A percentile compares a stretch with the other conserved stretches of the same genome.
phyloP scores from a whole-genome alignment of 30 jellyfish, hydroid and myxozoan species.

The Hydractinia symbiolongicarpus region DNA sequence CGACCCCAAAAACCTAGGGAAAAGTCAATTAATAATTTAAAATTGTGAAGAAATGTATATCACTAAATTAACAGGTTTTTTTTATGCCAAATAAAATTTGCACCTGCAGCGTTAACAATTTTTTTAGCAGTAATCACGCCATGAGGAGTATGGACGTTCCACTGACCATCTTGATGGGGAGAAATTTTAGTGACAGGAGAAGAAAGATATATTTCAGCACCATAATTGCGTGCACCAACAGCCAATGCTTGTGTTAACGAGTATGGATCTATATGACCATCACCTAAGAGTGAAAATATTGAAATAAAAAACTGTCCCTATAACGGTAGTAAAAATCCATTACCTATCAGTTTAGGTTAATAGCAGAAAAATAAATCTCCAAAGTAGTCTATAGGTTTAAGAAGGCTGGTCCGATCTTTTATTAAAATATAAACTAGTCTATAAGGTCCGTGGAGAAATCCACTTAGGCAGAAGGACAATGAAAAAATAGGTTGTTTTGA shows the following conservation, averaged over 20 bases:
- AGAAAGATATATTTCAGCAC: constrained; percentile 87
- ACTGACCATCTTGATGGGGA: constrained; percentile 62
- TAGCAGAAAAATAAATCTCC: too few relatives aligned
- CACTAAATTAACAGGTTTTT: too few relatives aligned
- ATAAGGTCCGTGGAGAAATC: too few relatives aligned
- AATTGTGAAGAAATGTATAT: neutral
- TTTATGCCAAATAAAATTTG: neutral
- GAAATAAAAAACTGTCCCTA: neutral
- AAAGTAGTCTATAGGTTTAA: too few relatives aligned
- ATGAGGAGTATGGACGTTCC: constrained; percentile 92
- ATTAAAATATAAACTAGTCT: too few relatives aligned
- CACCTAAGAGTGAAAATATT: constrained; percentile 42
- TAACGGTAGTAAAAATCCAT: too few relatives aligned
- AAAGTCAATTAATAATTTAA: neutral
- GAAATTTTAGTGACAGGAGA: constrained; percentile 62
- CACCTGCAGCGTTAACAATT: constrained; percentile 89
- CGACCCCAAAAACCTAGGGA: constrained; percentile 93
- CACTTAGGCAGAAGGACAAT: too few relatives aligned
- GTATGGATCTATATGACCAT: constrained; percentile 95
- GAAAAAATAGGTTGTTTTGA: too few relatives aligned
- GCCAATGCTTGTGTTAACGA: constrained; percentile 95
- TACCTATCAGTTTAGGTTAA: too few relatives aligned
- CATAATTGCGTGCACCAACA: constrained; percentile 91
- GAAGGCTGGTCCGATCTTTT: too few relatives aligned
- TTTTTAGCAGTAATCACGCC: constrained; percentile 84